Percentiles rank a stretch among this genome's conserved stretches.
These are phyloP conservation scores for Cyphomyrus discorhynchus DNA, from an alignment of 2,113 vertebrate species.

Conservation along the genomic window DNA sequence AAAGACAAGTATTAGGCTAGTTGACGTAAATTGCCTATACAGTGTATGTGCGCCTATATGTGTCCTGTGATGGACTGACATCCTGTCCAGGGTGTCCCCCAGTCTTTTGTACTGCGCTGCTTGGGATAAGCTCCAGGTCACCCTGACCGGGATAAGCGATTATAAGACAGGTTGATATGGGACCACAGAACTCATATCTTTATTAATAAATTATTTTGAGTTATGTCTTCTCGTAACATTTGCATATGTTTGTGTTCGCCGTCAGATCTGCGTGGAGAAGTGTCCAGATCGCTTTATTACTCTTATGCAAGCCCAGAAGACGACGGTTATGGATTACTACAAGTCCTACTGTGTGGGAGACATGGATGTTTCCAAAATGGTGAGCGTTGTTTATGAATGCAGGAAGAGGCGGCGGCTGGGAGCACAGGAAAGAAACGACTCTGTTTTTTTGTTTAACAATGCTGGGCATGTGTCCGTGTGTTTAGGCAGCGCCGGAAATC, in stretches of 20 bases:
- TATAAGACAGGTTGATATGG: not conserved
- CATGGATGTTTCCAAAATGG: conserved; percentile 33
- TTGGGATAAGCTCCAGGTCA: not conserved
- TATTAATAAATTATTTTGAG: not conserved
- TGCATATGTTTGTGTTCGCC: conserved; percentile 23
- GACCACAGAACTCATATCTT: not conserved
- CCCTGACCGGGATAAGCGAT: not conserved
- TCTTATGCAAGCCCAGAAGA: not conserved
- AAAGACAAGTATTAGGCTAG: not conserved
- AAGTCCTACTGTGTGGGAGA: conserved; percentile 68
- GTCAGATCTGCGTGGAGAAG: conserved; percentile 75
- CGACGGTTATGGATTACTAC: conserved; percentile 54
- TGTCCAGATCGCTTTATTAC: conserved; percentile 73
- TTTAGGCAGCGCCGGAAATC: conserved; percentile 55
- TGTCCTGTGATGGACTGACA: not conserved
- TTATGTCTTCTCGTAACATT: not conserved
- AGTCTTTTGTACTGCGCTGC: not conserved
- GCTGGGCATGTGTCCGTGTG: not conserved
- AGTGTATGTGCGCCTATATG: not conserved
- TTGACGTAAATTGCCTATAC: not conserved
- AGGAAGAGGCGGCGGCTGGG: not conserved
- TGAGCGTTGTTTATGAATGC: conserved; percentile 15
- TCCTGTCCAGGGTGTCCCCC: not conserved
- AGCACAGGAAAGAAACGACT: not conserved
- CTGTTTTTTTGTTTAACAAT: not conserved